Evolutionary conservation across 2,888 invertebrate species (phyloP), one percentile per base, ranked within the genome.

Genomic region (Coelinius sp.): DNA sequence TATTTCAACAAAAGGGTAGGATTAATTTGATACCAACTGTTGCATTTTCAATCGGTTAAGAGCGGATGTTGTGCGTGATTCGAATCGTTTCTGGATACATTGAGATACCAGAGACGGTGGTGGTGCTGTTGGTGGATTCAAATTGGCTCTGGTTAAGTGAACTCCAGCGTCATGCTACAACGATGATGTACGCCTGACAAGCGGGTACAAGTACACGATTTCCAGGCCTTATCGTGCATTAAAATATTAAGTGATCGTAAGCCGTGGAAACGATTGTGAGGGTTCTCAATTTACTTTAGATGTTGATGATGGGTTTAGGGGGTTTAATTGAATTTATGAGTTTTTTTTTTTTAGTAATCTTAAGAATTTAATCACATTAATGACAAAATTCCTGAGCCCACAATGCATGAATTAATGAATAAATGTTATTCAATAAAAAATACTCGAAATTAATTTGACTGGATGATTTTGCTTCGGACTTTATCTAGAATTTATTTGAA

Each of bases 181-280:
- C 67, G 76, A 77, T 77, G 76, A 76, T 76, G 67, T 75, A 74
- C 73, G 75, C 70, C 59, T 52, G 65, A 73, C 73, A 71, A 53
- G 72, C 70, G 44, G n/a, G 73, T 67, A 68, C 75, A 73, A 63
- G 74, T 71, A 71, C 69, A 71, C 71, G 76, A 73, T 75, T n/a
- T 71, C 67, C 69, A 68, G 52, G 75, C 70, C 78, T 79, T 79
- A 79, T 76, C 71, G 72, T 74, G 71, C 78, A 79, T 79, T 79
- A 75, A 79, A 77, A 79, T 75, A 77, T 79, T 78, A 79, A 78
- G 76, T 70, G 75, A 65, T 70, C 66, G 72, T 62, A 68, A 73
- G 73, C 69, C 66, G 66, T 73, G 68, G 68, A 67, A 68, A 70
- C 70, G 70, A 75, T 74, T 69, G 66, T 67, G 74, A 73, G 7